phyloP scores from a whole-genome alignment of 2,797 vertebrate genomes.

The Melanotaenia maccullochi region DNA sequence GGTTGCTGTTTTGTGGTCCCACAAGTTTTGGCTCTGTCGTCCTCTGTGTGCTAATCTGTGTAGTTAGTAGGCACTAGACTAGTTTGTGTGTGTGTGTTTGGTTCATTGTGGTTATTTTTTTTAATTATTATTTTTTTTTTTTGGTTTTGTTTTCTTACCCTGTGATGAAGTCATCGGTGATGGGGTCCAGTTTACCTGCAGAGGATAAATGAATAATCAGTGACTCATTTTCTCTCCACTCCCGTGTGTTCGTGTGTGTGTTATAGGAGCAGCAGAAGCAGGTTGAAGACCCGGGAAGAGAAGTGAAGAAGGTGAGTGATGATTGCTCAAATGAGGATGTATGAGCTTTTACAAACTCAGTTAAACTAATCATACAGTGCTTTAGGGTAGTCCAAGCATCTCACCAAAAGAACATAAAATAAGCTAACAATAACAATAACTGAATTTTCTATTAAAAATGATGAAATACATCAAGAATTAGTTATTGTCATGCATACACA shows the following conservation, averaged over 20 bases:
- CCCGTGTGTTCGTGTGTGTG: conserved; percentile 4
- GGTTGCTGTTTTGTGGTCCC: conserved; percentile 44
- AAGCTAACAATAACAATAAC: no score
- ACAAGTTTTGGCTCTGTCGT: conserved; percentile 38
- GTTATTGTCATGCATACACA: no score
- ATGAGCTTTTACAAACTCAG: neutral
- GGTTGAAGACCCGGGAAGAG: conserved; percentile 90
- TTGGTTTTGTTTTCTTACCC: neutral
- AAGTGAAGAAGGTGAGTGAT: conserved; percentile 90
- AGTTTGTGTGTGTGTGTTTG: conserved; percentile 38
- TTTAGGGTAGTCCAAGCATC: neutral
- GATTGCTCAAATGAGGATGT: neutral
- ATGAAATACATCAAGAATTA: no score
- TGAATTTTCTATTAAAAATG: no score
- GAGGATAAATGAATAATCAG: neutral
- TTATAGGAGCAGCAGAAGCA: conserved; percentile 83
- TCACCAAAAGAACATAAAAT: neutral
- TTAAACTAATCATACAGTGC: neutral
- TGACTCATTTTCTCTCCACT: conserved; percentile 17
- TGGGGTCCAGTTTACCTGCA: conserved; percentile 24
- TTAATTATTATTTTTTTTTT: neutral
- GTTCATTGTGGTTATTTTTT: neutral
- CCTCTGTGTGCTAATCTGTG: conserved; percentile 35
- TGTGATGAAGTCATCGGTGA: conserved; percentile 42
- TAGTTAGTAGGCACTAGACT: conserved; percentile 16